These are phyloP conservation scores for Araneus ventricosus DNA, from an alignment of 1,140 invertebrate species.

Conservation along the genomic window DNA sequence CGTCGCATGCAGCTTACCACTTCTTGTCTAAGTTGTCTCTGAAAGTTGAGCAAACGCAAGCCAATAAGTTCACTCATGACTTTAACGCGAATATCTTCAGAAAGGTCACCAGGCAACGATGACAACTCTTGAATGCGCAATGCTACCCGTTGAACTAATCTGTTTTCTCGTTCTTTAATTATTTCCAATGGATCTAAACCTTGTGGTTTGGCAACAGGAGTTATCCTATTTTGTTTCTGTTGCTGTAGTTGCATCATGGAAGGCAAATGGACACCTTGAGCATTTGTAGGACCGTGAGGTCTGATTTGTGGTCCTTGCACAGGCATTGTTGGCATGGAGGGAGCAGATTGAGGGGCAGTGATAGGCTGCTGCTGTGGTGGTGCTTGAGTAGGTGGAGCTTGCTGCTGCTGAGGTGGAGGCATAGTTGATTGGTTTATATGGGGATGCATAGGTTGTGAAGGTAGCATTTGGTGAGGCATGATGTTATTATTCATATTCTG, in stretches of 20 bases:
- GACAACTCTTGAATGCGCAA: conserved; percentile 91
- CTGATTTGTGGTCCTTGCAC: conserved; percentile 35
- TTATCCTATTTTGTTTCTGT: conserved; percentile 84
- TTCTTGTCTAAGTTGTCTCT: conserved; percentile 86
- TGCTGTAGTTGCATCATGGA: conserved; percentile 77
- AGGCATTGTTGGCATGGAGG: conserved; percentile 22
- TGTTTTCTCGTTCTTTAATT: conserved; percentile 94
- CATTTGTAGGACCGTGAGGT: conserved; percentile 44
- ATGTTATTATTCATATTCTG: conserved; percentile 59
- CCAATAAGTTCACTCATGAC: conserved; percentile 97
- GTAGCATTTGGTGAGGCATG: conserved; percentile 61
- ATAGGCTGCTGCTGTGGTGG: conserved; percentile 80
- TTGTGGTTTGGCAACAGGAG: conserved; percentile 92
- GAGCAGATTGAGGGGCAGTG: conserved; percentile 77
- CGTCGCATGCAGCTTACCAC: conserved; percentile 93
- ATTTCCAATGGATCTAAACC: conserved; percentile 96
- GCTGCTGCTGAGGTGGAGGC: conserved; percentile 68
- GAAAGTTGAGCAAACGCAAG: conserved; percentile 95
- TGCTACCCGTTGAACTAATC: conserved; percentile 90
- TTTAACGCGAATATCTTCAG: conserved; percentile 94
- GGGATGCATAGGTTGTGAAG: conserved; percentile 38
- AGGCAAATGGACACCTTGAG: conserved; percentile 65
- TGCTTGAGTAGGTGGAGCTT: neutral
- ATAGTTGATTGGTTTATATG: conserved; percentile 64
- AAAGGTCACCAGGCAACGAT: conserved; percentile 91